Percentiles rank a stretch among this genome's conserved stretches.
Conservation (phyloP, 2,888 invertebrate species). For the Escarpia spicata region DNA sequence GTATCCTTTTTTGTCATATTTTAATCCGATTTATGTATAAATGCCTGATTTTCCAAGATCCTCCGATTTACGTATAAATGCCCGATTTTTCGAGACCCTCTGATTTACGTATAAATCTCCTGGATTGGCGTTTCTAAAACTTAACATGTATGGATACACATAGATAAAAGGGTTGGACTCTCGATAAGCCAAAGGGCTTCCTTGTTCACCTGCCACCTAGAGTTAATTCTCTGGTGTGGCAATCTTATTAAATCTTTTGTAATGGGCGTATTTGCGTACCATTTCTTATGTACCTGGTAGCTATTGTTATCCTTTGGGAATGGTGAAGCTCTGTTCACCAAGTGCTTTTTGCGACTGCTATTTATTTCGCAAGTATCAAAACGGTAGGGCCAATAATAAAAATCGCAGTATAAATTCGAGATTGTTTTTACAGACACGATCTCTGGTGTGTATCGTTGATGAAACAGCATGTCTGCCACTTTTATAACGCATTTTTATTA, state of each 20-base stretch:
- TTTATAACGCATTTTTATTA: neutral
- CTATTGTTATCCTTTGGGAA: neutral
- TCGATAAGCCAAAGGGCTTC: no score
- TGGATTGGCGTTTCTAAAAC: no score
- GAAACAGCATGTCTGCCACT: neutral
- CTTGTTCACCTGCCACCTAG: no score
- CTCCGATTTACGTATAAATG: no score
- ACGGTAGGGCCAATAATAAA: neutral
- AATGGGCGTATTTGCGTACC: neutral
- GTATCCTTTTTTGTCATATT: no score
- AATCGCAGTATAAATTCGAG: neutral
- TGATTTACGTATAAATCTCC: no score
- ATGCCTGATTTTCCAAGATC: no score
- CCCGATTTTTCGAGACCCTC: no score
- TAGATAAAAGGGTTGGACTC: no score
- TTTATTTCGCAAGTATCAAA: neutral
- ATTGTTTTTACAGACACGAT: neutral
- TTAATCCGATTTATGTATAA: no score
- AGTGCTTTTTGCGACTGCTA: neutral
- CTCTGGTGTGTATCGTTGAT: neutral
- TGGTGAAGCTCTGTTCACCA: neutral
- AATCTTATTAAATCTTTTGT: neutral
- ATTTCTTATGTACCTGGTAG: neutral
- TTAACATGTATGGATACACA: no score
- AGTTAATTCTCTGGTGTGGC: no score